Conservation (phyloP, 2,113 vertebrate species). For the Puntigrus tetrazona region DNA sequence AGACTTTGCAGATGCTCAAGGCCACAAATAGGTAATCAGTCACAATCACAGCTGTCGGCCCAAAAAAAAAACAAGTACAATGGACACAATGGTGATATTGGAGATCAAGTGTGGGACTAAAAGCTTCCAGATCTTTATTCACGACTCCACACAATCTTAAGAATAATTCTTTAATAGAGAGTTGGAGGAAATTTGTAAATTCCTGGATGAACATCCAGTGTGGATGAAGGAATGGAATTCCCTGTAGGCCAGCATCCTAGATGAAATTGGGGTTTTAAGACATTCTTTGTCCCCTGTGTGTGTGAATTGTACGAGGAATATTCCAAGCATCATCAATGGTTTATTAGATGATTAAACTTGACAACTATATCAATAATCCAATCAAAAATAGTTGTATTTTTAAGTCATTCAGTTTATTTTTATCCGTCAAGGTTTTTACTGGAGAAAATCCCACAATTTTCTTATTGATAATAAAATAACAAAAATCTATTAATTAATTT, state of each 20-base stretch:
- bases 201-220: not conserved
- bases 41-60: constrained; percentile 11
- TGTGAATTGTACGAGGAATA: not conserved
- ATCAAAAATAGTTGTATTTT: not conserved
- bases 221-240: not conserved
- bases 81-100: not conserved
- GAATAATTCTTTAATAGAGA: not conserved
- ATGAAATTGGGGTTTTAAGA: not conserved
- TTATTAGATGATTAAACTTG: not conserved
- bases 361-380: not conserved
- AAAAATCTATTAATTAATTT: too few relatives aligned
- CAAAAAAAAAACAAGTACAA: constrained; percentile 13
- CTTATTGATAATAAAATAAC: too few relatives aligned
- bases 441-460: too few relatives aligned
- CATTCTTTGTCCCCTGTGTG: not conserved
- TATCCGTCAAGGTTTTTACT: too few relatives aligned
- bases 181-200: not conserved
- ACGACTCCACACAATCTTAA: not conserved
- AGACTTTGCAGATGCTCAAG: not conserved
- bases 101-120: not conserved
- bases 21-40: not conserved
- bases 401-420: not conserved
- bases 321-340: not conserved
- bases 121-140: not conserved
- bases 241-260: not conserved